Evolutionary conservation across 2,113 vertebrate genomes (phyloP), one percentile per base, ranked within the genome.

Genomic region (Cyanistes caeruleus): DNA sequence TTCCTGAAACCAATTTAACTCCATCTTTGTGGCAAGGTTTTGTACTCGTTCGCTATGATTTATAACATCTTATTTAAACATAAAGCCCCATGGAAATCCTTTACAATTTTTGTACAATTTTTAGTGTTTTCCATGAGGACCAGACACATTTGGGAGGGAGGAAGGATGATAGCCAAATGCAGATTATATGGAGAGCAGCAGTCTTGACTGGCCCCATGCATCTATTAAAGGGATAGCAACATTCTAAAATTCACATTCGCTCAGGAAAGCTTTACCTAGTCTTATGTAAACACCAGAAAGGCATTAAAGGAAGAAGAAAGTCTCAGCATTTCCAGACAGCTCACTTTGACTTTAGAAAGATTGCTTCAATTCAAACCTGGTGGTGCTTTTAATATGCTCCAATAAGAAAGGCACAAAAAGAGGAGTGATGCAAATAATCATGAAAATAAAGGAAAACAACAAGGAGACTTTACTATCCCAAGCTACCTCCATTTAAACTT

Each of bases 111-210:
- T 84, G 68, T 67, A 72, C 33, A 35, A 67, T 70, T 70, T 95
- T 93, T 56, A 84, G 72, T 53, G 63, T 92, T 96, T 96, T 94
- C 83, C 83, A 76, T 39, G 53, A 96, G 49, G 73, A 89, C 51
- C 48, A 87, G 83, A 64, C 68, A 44, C 27, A 9, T 84, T 89
- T 63, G 60, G 37, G 41, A 77, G 3, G 37, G 24, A 79, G 46
- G 30, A 83, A 46, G 18, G 49, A 56, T 48, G 56, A 78, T 41
- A 84, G 21, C 14, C 1, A 5, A 89, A 64, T 46, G 46, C 73
- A 79, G 76, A 87, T 73, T 52, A 78, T 11, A 51, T 31, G 64
- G 28, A 92, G 37, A 92, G 62, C 79, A 90, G 76, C n/a, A 89
- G 52, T 53, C 25, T 64, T 56, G 76, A 60, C 39, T 33, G 60